Percentiles rank a stretch among this genome's conserved stretches.
Conservation (phyloP, 1,140 invertebrate genomes). For the Dinothrombium tinctorium region DNA sequence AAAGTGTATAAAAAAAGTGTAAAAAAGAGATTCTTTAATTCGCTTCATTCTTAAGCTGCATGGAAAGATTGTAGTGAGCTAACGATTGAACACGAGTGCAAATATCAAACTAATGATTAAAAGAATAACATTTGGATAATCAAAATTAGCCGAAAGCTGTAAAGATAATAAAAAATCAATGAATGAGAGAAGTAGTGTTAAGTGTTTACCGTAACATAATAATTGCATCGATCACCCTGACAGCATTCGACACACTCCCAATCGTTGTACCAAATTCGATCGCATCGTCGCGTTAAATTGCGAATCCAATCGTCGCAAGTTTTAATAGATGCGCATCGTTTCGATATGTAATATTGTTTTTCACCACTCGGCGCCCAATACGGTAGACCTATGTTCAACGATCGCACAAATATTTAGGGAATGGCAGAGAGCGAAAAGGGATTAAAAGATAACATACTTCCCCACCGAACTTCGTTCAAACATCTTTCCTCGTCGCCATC, state of each 20-base stretch:
- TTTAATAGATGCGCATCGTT: constrained; percentile 56
- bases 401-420: background rate
- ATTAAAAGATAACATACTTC: constrained; percentile 31
- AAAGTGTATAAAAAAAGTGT: no score
- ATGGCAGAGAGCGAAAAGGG: constrained; percentile 3
- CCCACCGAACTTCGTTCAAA: constrained; percentile 66
- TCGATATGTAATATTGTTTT: constrained; percentile 83
- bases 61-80: no score
- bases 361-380: constrained; percentile 80
- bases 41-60: no score
- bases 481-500: constrained; percentile 64
- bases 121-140: no score
- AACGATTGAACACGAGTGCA: no score
- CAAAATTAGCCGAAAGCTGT: no score
- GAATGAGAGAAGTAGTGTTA: background rate
- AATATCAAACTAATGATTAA: no score
- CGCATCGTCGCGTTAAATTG: constrained; percentile 48
- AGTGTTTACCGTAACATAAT: constrained; percentile 64
- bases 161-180: background rate
- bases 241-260: constrained; percentile 95
- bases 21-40: no score
- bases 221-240: constrained; percentile 85
- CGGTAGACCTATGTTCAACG: constrained; percentile 38
- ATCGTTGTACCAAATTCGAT: constrained; percentile 89
- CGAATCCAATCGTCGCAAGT: constrained; percentile 44